Percentiles rank a stretch among this genome's conserved stretches.
Evolutionary conservation across 2,113 vertebrate species (phyloP).

Genomic region (Apeltes quadracus): DNA sequence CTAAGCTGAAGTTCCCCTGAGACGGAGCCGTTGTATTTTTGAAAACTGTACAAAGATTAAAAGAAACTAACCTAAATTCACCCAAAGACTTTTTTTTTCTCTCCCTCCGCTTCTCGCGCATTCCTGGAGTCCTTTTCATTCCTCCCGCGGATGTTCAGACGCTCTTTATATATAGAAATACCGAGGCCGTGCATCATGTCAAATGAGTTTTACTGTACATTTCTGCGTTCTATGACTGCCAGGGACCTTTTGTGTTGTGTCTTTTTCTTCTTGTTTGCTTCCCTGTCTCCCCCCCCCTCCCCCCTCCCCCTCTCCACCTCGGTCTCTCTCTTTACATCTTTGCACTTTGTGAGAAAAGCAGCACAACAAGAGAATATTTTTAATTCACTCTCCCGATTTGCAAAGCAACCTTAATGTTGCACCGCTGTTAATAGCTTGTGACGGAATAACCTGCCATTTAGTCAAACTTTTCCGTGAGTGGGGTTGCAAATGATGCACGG

Average conservation of each 20-base stretch:
- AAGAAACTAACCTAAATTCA: constrained; percentile 50
- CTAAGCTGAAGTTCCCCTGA: constrained; percentile 37
- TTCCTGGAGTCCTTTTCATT: constrained; percentile 43
- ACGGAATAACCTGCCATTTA: constrained; percentile 64
- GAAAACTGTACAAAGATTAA: constrained; percentile 30
- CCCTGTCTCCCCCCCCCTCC: too few relatives aligned
- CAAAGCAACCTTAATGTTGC: constrained; percentile 63
- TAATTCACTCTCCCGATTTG: constrained; percentile 53
- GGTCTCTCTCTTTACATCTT: constrained; percentile 36
- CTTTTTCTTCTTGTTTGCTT: constrained; percentile 33
- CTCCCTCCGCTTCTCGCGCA: constrained; percentile 3
- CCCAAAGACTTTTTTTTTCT: constrained; percentile 30
- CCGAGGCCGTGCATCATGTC: constrained; percentile 52
- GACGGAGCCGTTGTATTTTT: constrained; percentile 36
- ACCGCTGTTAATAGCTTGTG: constrained; percentile 60
- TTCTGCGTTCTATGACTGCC: constrained; percentile 55
- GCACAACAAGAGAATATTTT: constrained; percentile 40
- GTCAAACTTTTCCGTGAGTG: constrained; percentile 34
- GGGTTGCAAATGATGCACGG: constrained; percentile 46
- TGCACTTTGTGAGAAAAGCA: constrained; percentile 56
- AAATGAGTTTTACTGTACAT: constrained; percentile 63
- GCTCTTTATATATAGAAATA: constrained; percentile 65
- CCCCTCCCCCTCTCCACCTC: neutral
- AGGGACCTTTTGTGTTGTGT: constrained; percentile 57
- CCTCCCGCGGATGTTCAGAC: constrained; percentile 53